These are phyloP conservation scores for Pluvianellus socialis DNA, from an alignment of 2,113 vertebrate species.

Conservation along the genomic window DNA sequence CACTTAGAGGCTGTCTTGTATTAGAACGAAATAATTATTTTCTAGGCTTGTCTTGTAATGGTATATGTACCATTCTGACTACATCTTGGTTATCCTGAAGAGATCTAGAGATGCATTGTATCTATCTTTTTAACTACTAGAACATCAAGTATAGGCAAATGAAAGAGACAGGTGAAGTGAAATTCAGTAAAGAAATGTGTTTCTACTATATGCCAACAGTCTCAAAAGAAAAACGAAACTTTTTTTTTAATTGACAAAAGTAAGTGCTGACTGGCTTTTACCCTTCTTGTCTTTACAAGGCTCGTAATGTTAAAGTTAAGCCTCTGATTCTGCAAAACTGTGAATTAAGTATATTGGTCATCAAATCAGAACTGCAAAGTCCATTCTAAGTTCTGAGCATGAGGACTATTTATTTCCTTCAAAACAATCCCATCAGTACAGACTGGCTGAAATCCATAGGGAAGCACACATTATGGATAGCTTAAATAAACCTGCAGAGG, in stretches of 20 bases:
- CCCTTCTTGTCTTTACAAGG: neutral
- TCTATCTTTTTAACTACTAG: neutral
- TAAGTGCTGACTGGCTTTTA: neutral
- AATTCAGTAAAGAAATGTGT: neutral
- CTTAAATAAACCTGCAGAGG: neutral
- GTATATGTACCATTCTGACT: neutral
- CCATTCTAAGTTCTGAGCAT: neutral
- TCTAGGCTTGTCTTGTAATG: neutral
- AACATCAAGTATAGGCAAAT: neutral
- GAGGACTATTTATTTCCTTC: neutral
- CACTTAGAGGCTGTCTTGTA: neutral
- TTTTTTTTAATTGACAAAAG: neutral
- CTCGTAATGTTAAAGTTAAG: neutral
- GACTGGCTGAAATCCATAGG: neutral
- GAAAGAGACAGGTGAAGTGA: neutral
- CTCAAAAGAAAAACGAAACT: rapidly evolving
- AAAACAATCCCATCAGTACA: neutral
- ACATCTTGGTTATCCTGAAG: neutral
- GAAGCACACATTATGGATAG: neutral
- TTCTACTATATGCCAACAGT: neutral
- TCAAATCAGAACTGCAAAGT: neutral
- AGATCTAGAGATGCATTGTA: neutral
- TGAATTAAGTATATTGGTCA: neutral
- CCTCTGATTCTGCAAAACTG: neutral
- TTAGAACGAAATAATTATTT: neutral